A percentile compares a stretch with the other conserved stretches of the same genome.
Evolutionary conservation across 1,140 invertebrate genomes (phyloP).

Genomic region (Zaprionus gabonicus): DNA sequence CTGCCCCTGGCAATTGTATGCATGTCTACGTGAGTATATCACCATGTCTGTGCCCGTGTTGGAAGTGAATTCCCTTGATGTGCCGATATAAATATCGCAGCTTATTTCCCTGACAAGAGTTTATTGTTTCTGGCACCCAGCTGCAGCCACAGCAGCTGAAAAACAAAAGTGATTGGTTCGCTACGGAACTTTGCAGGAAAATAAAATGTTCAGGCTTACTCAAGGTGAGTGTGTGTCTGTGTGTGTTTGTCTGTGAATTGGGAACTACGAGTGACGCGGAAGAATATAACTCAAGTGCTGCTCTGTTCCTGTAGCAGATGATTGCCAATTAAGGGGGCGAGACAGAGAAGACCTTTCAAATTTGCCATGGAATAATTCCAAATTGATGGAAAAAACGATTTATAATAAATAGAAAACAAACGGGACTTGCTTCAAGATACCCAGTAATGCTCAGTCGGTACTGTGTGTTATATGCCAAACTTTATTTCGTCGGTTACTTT

Average conservation of each 20-base stretch:
- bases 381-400: background rate
- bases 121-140: slow-evolving; percentile 14
- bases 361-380: background rate
- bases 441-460: background rate
- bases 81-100: slow-evolving; percentile 20
- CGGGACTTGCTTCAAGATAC: background rate
- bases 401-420: background rate
- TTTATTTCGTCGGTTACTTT: background rate
- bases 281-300: background rate
- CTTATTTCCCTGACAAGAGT: slow-evolving; percentile 19
- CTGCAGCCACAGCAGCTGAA: slow-evolving; percentile 4
- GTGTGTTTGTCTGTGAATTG: background rate
- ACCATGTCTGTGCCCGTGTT: background rate
- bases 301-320: background rate
- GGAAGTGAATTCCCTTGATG: slow-evolving; percentile 14
- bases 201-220: background rate
- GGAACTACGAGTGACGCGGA: background rate
- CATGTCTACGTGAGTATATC: background rate
- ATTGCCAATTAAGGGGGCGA: slow-evolving; percentile 10
- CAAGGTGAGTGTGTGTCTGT: background rate
- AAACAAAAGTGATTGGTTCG: slow-evolving; percentile 21
- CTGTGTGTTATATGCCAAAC: background rate
- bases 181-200: background rate
- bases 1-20: slow-evolving; percentile 19
- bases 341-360: background rate